Evolutionary conservation across 2,797 vertebrate genomes (phyloP).

Genomic region (Xenops minutus): DNA sequence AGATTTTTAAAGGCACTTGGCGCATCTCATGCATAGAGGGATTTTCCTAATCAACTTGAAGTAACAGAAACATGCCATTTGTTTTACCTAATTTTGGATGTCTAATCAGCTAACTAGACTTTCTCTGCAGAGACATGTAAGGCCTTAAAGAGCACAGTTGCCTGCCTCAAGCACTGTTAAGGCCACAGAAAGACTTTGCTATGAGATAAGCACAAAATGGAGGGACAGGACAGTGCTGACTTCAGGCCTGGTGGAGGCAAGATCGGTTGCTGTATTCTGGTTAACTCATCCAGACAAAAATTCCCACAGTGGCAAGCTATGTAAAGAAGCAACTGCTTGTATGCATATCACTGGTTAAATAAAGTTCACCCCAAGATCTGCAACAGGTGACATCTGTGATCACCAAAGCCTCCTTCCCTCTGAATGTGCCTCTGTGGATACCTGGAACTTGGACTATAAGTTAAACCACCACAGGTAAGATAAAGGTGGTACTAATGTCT

Average conservation of each 20-base stretch:
- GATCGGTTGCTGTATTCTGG: too few relatives aligned
- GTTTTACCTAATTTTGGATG: not conserved
- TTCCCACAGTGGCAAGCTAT: not conserved
- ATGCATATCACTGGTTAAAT: accelerated
- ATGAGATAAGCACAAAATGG: not conserved
- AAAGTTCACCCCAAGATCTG: not conserved
- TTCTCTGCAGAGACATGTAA: not conserved
- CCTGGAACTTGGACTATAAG: not conserved
- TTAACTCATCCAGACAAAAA: not conserved
- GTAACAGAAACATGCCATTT: not conserved
- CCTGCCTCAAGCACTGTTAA: not conserved
- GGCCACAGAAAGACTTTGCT: not conserved
- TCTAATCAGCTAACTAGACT: not conserved
- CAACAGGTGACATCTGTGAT: not conserved
- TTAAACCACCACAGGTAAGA: not conserved
- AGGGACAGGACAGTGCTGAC: not conserved
- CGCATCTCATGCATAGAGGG: not conserved
- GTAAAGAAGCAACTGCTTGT: not conserved
- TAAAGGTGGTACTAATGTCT: not conserved
- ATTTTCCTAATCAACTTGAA: not conserved
- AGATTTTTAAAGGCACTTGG: constrained; percentile 24
- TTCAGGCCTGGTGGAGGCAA: not conserved
- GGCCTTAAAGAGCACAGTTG: not conserved
- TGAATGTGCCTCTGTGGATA: not conserved
- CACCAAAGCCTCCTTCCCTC: too few relatives aligned